Percentiles rank a stretch among this genome's conserved stretches.
Conservation (phyloP, 2,888 invertebrate genomes). For the Glyphotaelius pellucidus region DNA sequence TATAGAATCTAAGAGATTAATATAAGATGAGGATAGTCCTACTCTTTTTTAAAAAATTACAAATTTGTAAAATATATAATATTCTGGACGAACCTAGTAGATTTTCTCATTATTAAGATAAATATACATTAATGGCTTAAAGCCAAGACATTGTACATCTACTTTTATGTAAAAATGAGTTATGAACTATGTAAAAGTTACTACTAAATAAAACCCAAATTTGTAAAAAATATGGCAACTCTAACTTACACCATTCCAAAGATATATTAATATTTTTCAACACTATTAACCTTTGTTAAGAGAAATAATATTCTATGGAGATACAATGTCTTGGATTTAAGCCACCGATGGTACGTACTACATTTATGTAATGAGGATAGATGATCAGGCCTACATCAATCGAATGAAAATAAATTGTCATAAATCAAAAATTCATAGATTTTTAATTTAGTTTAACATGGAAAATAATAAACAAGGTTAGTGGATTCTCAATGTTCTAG, state of each 20-base stretch:
- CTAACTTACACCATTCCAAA: no score
- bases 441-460: not conserved
- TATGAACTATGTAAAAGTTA: no score
- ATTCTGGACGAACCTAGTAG: not conserved
- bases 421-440: not conserved
- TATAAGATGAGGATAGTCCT: not conserved
- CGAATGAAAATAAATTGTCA: not conserved
- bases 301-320: no score
- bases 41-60: not conserved
- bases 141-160: no score
- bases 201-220: no score
- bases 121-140: not conserved
- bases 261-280: no score
- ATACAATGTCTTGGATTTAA: no score
- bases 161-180: no score
- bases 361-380: no score
- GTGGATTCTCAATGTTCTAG: not conserved
- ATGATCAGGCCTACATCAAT: not conserved
- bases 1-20: not conserved
- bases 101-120: not conserved
- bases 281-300: no score
- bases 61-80: not conserved
- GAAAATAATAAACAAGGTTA: slow-evolving; percentile 2
- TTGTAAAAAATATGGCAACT: no score
- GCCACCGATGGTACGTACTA: no score